Evolutionary conservation across 2,888 invertebrate species (phyloP), one percentile per base, ranked within the genome.

Genomic region (Bugulina stolonifera): DNA sequence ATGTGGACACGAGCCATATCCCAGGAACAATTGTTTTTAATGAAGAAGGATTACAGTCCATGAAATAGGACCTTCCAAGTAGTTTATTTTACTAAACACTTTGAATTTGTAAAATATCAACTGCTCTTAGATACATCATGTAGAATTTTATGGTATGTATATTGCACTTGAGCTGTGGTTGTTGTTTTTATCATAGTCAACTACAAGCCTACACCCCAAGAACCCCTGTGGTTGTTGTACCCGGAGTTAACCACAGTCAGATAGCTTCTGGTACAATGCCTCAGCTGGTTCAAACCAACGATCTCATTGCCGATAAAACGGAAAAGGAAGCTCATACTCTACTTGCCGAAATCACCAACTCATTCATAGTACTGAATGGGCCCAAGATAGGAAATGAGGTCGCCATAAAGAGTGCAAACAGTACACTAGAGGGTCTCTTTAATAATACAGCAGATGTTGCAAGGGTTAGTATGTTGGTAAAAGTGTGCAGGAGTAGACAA

Each of bases 201-300:
- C 64, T 64, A n/a, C 22, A 27, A 14, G 27, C 2, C 27, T 64
- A 64, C 64, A 64, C 27, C 22, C 27, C 2, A 2, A 27, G n/a
- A 64, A 64, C 35, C 23, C 69, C 70, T 2, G 57, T 72, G 32
- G 34, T 57, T 34, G 27, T 70, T 2, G 69, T 72, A 22, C 54
- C 25, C 1, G 70, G 69, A 54, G 72, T 72, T 2, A 72, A 72
- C 57, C 72, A 72, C 57, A 69, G 54, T 32, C 69, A 55, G 3
- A 54, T 72, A 23, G 72, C 72, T 27, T 69, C 70, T 25, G 72
- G 72, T 18, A 27, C 35, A 23, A 54, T 72, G 72, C 72, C 72
- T 2, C 25, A 23, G 2, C 35, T 55, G 32, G 72, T 72, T 5
- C 5, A 64, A 32, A 64, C 64, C n/a, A 64, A 64, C 32, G 64